Conservation (phyloP, 2,888 invertebrate genomes). For the Ectropis crepuscularia region DNA sequence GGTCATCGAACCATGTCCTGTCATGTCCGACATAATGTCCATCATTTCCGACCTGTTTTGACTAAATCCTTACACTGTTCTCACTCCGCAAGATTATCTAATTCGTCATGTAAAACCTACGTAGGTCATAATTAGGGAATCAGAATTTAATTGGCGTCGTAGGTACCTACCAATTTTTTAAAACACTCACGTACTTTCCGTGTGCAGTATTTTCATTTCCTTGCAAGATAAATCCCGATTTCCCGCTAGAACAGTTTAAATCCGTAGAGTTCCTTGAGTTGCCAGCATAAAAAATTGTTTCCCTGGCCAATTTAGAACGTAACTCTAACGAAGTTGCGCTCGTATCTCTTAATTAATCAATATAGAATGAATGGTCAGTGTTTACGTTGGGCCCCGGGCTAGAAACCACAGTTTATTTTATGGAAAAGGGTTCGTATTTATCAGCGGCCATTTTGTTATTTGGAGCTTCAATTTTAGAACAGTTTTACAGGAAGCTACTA, state of each 20-base stretch:
- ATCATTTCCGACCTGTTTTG: too few relatives aligned
- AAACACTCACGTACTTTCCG: conserved; percentile 3
- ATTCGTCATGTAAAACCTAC: too few relatives aligned
- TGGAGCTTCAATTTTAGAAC: neutral
- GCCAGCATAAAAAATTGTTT: conserved; percentile 21
- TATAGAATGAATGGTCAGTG: conserved; percentile 28
- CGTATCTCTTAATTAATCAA: conserved; percentile 31
- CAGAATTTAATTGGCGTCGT: too few relatives aligned
- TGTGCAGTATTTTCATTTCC: conserved; percentile 1
- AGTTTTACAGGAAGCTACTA: neutral
- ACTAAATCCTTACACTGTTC: too few relatives aligned
- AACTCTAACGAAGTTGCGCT: conserved; percentile 20
- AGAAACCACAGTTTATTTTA: conserved; percentile 20
- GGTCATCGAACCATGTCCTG: too few relatives aligned
- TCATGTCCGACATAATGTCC: too few relatives aligned
- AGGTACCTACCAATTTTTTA: neutral
- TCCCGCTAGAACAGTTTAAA: conserved; percentile 16
- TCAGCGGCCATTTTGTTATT: conserved; percentile 2
- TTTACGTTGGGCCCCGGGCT: conserved; percentile 22
- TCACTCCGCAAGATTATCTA: too few relatives aligned
- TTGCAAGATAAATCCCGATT: conserved; percentile 20
- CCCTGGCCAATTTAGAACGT: conserved; percentile 25
- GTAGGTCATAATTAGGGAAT: too few relatives aligned
- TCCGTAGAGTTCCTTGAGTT: conserved; percentile 17
- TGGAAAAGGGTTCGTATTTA: conserved; percentile 20